Conservation (phyloP, 2,797 vertebrate genomes). For the Danio kyathit region DNA sequence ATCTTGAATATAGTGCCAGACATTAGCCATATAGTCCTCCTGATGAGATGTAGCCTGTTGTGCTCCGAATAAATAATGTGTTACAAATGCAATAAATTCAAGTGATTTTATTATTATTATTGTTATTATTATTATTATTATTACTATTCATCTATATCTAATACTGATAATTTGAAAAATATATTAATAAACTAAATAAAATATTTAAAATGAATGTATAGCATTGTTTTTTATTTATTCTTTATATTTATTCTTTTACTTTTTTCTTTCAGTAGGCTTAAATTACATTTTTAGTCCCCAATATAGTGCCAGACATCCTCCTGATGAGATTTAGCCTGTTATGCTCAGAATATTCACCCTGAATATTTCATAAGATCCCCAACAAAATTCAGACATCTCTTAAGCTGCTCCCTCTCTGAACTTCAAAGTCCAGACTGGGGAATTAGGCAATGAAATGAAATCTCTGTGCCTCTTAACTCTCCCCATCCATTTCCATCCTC, state of each 20-base stretch:
- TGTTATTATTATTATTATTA: too few species aligned
- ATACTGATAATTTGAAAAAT: too few species aligned
- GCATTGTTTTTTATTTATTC: neutral
- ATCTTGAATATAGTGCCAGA: neutral
- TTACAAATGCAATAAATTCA: too few species aligned
- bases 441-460: conserved; percentile 52
- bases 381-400: conserved; percentile 45
- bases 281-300: neutral
- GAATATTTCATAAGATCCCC: conserved; percentile 42
- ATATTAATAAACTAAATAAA: neutral
- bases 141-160: too few species aligned
- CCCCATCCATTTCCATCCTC: neutral
- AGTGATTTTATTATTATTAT: too few species aligned
- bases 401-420: conserved; percentile 17
- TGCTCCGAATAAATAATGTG: conserved; percentile 49
- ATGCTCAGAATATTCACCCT: conserved; percentile 45
- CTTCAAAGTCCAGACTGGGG: conserved; percentile 24
- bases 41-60: conserved; percentile 16
- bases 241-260: neutral
- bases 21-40: neutral
- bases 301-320: neutral
- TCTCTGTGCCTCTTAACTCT: conserved; percentile 15
- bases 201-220: neutral
- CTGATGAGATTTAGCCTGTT: conserved; percentile 16
- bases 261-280: neutral